Evolutionary conservation across 1,140 invertebrate genomes (phyloP), one percentile per base, ranked within the genome.

Genomic region (Asobara japonica): DNA sequence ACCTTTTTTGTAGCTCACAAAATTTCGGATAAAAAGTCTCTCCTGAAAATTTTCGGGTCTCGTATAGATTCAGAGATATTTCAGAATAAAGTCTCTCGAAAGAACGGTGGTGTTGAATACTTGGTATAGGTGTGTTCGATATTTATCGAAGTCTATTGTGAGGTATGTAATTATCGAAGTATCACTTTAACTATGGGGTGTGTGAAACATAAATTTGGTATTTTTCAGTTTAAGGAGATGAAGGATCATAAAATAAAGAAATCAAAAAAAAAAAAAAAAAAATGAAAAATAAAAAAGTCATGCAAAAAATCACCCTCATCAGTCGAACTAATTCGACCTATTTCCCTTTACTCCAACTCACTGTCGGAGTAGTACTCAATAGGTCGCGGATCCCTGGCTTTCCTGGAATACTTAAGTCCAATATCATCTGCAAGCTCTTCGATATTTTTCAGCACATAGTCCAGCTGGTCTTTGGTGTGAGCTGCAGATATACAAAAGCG

Each of bases 401-500:
- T 90, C 33, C 86, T 89, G 4, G 94, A 95, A 87, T 94, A 94
- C 77, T 90, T 92, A 20, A 95, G 86, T 33, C 93, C 93, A 62
- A 95, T 85, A 72, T 90, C 88, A 81, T 93, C 89, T 27, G 91
- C 91, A 3, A 93, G 91, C 74, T 90, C 90, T 82, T 93, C 91
- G 71, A 96, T 91, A 61, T 92, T 91, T 51, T 89, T 86, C 71
- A 96, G 84, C 69, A 94, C 96, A 82, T 93, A 91, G 88, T 99
- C 98, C 66, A 99, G 88, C 90, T 98, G 97, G 88, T 97, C 94
- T 87, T 97, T 96, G 20, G 96, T 97, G 85, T 99, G 98, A 20
- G 95, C 93, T 45, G 98, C 97, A 29, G 97, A 98, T 38, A 99
- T 86, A 84, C 98, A 99, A 87, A 99, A 98, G 76, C 98, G 88